Conservation (phyloP, 2,113 vertebrate species). For the Muntiacus reevesi region DNA sequence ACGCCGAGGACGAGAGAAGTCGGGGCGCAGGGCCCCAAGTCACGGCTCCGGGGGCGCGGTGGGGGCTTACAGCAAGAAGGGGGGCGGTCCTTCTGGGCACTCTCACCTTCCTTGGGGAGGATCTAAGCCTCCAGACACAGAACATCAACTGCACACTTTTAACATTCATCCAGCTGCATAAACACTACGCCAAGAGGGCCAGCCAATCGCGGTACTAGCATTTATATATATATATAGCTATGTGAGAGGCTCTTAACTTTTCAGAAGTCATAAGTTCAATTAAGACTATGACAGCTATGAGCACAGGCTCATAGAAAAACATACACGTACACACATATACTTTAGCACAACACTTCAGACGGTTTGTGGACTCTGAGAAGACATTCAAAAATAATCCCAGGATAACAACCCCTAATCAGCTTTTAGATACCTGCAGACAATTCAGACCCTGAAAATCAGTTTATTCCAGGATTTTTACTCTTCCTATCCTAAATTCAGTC, state of each 20-base stretch:
- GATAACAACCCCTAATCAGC: neutral
- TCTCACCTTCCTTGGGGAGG: neutral
- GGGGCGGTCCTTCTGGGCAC: fast-evolving
- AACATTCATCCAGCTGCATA: neutral
- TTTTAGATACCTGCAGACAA: neutral
- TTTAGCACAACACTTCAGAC: neutral
- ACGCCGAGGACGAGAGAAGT: neutral
- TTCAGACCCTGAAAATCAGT: neutral
- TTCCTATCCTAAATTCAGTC: neutral
- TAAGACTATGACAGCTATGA: neutral
- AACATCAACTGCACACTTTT: neutral
- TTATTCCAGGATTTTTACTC: neutral
- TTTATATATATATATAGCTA: too few relatives aligned
- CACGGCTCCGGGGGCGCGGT: fast-evolving
- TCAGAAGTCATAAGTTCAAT: neutral
- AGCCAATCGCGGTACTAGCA: neutral
- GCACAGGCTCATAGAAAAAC: neutral
- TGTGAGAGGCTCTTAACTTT: neutral
- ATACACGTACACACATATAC: neutral
- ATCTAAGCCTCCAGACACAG: neutral
- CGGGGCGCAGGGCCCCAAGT: too few relatives aligned
- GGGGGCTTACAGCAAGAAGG: fast-evolving
- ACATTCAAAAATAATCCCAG: neutral
- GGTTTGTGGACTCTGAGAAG: neutral
- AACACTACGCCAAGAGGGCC: neutral